A percentile compares a stretch with the other conserved stretches of the same genome.
Evolutionary conservation across 2,113 vertebrate genomes (phyloP).

Genomic region (Oncorhynchus masou): DNA sequence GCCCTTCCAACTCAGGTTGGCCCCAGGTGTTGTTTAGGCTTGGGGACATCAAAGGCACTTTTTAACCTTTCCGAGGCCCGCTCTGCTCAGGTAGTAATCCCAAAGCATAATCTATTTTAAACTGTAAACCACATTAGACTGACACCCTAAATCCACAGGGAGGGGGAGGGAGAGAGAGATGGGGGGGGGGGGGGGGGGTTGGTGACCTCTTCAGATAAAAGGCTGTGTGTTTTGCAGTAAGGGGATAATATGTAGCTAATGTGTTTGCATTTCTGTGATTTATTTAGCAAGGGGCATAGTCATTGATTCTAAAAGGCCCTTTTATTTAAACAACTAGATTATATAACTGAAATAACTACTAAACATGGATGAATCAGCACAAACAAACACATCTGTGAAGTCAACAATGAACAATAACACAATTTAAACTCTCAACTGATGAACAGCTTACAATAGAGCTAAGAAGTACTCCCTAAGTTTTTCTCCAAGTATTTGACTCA

Average conservation of each 20-base stretch:
- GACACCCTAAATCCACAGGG: conserved; percentile 71
- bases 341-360: conserved; percentile 48
- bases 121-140: conserved; percentile 77
- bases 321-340: conserved; percentile 52
- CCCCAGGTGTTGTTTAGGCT: conserved; percentile 75
- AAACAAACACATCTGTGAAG: conserved; percentile 51
- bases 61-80: conserved; percentile 69
- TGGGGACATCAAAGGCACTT: conserved; percentile 76
- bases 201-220: too few relatives aligned
- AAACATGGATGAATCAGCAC: conserved; percentile 49
- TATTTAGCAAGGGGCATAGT: conserved; percentile 1
- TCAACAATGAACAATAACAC: conserved; percentile 18
- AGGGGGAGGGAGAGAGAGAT: conserved; percentile 16
- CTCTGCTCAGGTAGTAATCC: conserved; percentile 78
- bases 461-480: neutral
- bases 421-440: conserved; percentile 48
- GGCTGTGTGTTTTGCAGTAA: conserved; percentile 5
- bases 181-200: neutral
- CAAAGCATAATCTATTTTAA: conserved; percentile 74
- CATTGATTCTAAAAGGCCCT: conserved; percentile 54
- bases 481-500: neutral
- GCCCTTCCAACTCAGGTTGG: conserved; percentile 58
- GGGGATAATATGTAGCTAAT: conserved; percentile 1
- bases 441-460: neutral
- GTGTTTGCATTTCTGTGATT: conserved; percentile 47